These are phyloP conservation scores for Peromyscus aztecus DNA, from an alignment of 2,797 vertebrate genomes.

Conservation along the genomic window DNA sequence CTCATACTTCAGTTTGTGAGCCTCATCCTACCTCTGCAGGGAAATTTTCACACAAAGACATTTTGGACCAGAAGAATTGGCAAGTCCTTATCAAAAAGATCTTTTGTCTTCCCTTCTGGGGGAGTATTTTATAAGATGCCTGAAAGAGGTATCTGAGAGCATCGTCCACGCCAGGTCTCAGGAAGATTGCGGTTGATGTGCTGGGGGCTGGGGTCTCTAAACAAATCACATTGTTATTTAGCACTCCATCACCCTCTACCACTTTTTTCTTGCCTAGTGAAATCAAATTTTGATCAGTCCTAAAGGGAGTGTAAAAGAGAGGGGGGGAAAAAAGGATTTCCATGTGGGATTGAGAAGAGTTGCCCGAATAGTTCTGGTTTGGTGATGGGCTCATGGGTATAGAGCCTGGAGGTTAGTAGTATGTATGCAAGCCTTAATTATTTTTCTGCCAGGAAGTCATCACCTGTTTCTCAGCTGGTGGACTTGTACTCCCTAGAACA, in stretches of 20 bases:
- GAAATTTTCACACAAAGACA: conserved; percentile 18
- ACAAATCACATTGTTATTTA: conserved; percentile 12
- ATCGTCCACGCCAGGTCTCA: background rate
- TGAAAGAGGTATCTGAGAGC: background rate
- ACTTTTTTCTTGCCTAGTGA: conserved; percentile 11
- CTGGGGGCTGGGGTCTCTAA: background rate
- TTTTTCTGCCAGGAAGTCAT: background rate
- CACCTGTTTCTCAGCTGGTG: background rate
- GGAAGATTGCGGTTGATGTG: background rate
- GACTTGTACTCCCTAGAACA: background rate
- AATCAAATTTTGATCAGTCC: conserved; percentile 21
- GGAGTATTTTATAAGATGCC: conserved; percentile 18
- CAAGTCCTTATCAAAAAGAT: conserved; percentile 44
- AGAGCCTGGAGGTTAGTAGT: background rate
- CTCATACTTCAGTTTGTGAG: conserved; percentile 35
- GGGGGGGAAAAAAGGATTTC: background rate
- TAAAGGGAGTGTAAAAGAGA: background rate
- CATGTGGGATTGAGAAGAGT: background rate
- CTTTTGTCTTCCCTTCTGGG: background rate
- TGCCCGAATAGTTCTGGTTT: background rate
- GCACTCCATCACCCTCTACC: background rate
- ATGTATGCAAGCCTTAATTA: background rate
- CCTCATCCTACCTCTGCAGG: conserved; percentile 68
- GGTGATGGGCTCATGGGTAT: background rate
- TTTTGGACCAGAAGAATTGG: conserved; percentile 57